These are phyloP conservation scores for Coreoperca whiteheadi DNA, from an alignment of 2,113 vertebrate species.

Conservation along the genomic window DNA sequence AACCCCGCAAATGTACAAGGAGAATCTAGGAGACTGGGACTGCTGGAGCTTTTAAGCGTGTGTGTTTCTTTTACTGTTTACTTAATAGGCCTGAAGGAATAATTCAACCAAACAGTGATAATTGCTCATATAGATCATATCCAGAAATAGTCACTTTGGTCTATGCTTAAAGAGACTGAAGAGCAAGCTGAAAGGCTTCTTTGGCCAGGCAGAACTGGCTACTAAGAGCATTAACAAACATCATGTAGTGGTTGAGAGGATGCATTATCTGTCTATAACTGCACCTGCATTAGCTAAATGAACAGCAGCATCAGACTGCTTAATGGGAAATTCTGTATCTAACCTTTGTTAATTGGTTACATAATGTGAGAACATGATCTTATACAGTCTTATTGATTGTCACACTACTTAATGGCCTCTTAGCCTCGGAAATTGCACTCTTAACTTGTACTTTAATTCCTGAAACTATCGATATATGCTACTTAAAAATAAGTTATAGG, in stretches of 20 bases:
- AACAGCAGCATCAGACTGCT: conserved; percentile 38
- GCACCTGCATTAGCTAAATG: conserved; percentile 66
- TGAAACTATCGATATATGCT: conserved; percentile 41
- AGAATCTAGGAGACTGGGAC: not conserved
- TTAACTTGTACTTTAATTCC: conserved; percentile 13
- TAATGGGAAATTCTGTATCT: conserved; percentile 12
- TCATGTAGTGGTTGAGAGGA: conserved; percentile 25
- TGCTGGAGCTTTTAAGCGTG: not conserved
- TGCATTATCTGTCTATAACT: conserved; percentile 45
- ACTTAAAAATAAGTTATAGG: conserved; percentile 22
- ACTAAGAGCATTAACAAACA: conserved; percentile 60
- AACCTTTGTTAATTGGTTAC: conserved; percentile 23
- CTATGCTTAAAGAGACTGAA: conserved; percentile 40
- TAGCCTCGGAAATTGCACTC: conserved; percentile 23
- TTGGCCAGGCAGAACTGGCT: conserved; percentile 43
- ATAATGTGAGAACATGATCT: conserved; percentile 29
- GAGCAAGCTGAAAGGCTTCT: conserved; percentile 68
- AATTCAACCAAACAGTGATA: conserved; percentile 28
- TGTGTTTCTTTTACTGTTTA: conserved; percentile 28
- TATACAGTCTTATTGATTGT: conserved; percentile 48
- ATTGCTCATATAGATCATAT: conserved; percentile 46
- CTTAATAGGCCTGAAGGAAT: conserved; percentile 27
- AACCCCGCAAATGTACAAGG: not conserved
- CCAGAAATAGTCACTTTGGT: conserved; percentile 61
- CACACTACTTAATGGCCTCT: conserved; percentile 43